Percentiles rank a stretch among this genome's conserved stretches.
phyloP scores from a whole-genome alignment of 2,113 vertebrate species.

The Pterocles burchelli region DNA sequence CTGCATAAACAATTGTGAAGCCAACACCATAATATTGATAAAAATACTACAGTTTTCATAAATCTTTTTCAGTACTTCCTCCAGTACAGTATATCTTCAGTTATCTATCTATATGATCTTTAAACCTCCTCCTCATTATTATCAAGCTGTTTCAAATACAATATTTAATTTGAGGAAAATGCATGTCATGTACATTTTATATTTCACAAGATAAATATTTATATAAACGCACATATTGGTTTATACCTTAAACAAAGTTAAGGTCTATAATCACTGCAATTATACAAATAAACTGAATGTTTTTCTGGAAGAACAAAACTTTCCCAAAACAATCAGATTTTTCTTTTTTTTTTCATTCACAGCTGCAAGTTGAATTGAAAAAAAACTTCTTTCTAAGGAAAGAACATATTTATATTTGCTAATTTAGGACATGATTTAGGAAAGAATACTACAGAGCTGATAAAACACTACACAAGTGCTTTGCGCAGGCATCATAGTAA shows the following conservation, averaged over 20 bases:
- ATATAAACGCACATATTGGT: not conserved
- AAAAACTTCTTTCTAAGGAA: constrained; percentile 8
- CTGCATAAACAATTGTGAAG: not conserved
- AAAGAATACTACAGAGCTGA: not conserved
- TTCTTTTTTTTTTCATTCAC: not conserved
- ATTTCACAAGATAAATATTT: not conserved
- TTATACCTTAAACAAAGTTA: not conserved
- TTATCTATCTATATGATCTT: not conserved
- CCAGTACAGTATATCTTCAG: not conserved
- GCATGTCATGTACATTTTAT: not conserved
- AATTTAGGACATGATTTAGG: not conserved
- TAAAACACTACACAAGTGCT: not conserved
- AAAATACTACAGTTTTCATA: not conserved
- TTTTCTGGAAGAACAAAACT: not conserved
- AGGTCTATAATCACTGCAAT: not conserved
- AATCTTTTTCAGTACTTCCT: not conserved
- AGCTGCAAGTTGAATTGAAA: constrained; percentile 18
- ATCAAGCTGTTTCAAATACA: not conserved
- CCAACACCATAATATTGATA: not conserved
- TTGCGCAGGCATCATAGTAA: not conserved
- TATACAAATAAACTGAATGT: not conserved
- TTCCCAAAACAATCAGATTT: not conserved
- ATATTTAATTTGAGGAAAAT: not conserved
- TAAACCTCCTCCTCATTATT: not conserved
- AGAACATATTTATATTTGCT: not conserved